Conservation (phyloP, 2,888 invertebrate genomes). For the Adineta ricciae region DNA sequence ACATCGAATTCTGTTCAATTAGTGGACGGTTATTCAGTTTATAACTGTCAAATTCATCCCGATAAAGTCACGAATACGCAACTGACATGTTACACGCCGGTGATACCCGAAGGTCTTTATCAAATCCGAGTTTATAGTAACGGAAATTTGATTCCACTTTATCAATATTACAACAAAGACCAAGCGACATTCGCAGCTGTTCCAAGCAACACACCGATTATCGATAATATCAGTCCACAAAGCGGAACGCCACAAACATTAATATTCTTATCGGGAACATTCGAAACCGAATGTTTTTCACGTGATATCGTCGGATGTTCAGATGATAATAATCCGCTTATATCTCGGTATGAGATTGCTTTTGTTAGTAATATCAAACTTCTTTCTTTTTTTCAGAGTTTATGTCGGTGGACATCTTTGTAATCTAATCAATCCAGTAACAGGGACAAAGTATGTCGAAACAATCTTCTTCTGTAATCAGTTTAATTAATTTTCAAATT, state of each 20-base stretch:
- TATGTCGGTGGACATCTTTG: conserved; percentile 31
- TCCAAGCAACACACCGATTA: neutral
- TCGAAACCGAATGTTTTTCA: neutral
- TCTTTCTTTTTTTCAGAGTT: neutral
- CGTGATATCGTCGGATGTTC: neutral
- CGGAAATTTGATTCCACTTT: conserved; percentile 23
- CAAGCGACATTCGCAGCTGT: neutral
- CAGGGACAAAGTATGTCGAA: neutral
- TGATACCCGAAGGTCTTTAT: conserved; percentile 8
- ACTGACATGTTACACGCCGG: conserved; percentile 28
- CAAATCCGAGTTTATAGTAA: conserved; percentile 26
- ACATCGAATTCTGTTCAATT: conserved; percentile 24
- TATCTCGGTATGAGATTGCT: neutral
- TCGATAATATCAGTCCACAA: neutral
- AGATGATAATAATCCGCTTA: neutral
- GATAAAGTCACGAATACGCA: conserved; percentile 29
- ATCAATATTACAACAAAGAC: conserved; percentile 13
- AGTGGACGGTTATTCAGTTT: neutral
- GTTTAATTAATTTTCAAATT: neutral
- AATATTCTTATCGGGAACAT: neutral
- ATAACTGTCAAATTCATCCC: conserved; percentile 26
- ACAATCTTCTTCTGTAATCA: no score
- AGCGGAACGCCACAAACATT: neutral
- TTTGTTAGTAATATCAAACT: neutral
- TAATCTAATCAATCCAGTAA: conserved; percentile 24